Evolutionary conservation across 1,140 invertebrate genomes (phyloP).

Genomic region (Neodiprion pinetum): DNA sequence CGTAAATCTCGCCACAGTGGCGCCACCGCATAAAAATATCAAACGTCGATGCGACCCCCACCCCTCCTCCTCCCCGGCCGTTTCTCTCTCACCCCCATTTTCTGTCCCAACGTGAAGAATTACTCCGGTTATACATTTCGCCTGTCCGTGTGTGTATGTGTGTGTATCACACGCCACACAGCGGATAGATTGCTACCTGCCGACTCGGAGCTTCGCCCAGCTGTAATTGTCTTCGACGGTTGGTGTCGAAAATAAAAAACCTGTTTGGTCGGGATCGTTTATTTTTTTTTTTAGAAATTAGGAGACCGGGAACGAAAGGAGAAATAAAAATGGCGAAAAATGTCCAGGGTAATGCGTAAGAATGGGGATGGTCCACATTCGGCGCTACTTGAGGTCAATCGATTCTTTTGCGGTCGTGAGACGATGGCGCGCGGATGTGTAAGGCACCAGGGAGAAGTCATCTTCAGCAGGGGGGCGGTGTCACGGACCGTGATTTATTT

Average conservation of each 20-base stretch:
- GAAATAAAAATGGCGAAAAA: too few relatives aligned
- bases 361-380: neutral
- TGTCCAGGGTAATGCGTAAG: too few relatives aligned
- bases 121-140: neutral
- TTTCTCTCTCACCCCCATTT: conserved; percentile 1
- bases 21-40: conserved; percentile 63
- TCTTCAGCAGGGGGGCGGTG: neutral
- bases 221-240: too few relatives aligned
- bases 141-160: too few relatives aligned
- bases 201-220: too few relatives aligned
- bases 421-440: neutral
- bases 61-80: conserved; percentile 14
- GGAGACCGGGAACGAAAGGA: too few relatives aligned
- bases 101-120: conserved; percentile 8
- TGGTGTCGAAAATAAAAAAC: too few relatives aligned
- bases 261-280: too few relatives aligned
- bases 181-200: too few relatives aligned
- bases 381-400: conserved; percentile 6
- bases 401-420: neutral
- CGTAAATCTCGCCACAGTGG: conserved; percentile 61
- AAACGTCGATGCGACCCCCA: conserved; percentile 61
- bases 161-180: too few relatives aligned
- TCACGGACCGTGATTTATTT: conserved; percentile 8
- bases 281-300: too few relatives aligned
- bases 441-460: conserved; percentile 2